Conservation (phyloP, 2,797 vertebrate species). For the Acridotheres tristis region DNA sequence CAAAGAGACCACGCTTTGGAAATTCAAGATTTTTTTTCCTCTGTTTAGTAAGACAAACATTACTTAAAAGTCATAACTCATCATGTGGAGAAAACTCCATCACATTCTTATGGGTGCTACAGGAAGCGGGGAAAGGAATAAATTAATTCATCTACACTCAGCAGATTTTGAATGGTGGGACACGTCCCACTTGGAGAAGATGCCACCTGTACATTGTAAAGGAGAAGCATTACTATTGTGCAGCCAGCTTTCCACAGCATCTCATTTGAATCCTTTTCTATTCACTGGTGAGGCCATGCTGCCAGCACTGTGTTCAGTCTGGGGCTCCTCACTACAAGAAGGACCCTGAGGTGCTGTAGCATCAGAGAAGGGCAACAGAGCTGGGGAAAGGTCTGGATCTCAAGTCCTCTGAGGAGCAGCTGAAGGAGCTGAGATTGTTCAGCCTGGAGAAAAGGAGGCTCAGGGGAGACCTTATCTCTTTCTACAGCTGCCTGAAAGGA, state of each 20-base stretch:
- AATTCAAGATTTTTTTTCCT: background rate
- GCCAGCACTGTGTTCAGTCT: background rate
- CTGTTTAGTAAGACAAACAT: background rate
- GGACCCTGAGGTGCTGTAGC: background rate
- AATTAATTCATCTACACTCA: background rate
- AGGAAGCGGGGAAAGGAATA: background rate
- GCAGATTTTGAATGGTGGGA: background rate
- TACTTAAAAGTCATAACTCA: background rate
- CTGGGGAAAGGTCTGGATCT: background rate
- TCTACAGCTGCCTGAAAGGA: background rate
- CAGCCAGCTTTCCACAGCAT: background rate
- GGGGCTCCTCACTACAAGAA: background rate
- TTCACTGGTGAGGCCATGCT: background rate
- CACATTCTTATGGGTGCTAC: background rate
- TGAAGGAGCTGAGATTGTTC: background rate
- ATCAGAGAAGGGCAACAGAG: accelerated
- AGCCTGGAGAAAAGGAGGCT: background rate
- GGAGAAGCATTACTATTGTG: background rate
- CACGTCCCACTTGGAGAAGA: background rate
- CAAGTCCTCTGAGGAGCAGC: background rate
- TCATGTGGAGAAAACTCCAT: background rate
- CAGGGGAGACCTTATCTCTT: no score
- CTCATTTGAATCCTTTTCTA: background rate
- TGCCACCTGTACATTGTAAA: background rate
- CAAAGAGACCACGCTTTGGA: background rate